Evolutionary conservation across 2,113 vertebrate genomes (phyloP).

Genomic region (Scalopus aquaticus): DNA sequence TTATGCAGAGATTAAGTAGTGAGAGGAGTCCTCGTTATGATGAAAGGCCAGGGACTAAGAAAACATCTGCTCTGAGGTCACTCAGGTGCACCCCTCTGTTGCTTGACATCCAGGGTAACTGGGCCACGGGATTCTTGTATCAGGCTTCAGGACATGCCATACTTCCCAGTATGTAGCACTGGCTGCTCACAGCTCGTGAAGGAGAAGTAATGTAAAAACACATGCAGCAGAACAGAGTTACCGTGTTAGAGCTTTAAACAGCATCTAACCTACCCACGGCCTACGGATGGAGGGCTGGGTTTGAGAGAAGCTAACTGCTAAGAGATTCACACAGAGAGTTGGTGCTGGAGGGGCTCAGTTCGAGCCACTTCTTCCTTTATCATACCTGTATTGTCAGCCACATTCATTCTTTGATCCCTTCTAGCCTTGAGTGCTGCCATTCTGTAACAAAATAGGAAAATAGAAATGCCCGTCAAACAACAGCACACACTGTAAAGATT

Average conservation of each 20-base stretch:
- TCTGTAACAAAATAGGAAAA: background rate
- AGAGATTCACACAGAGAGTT: background rate
- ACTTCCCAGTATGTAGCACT: background rate
- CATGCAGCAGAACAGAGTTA: background rate
- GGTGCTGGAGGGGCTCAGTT: accelerated
- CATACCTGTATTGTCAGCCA: background rate
- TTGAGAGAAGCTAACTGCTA: background rate
- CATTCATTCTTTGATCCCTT: background rate
- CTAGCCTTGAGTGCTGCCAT: background rate
- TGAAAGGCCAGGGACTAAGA: background rate
- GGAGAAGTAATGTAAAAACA: background rate
- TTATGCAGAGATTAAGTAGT: background rate
- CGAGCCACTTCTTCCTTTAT: background rate
- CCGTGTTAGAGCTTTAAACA: background rate
- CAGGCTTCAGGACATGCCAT: background rate
- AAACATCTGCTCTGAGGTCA: background rate
- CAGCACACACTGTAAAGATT: background rate
- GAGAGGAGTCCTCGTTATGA: background rate
- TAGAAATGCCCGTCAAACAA: background rate
- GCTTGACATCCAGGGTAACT: background rate
- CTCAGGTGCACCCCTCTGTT: background rate
- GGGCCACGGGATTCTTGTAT: background rate
- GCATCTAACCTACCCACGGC: background rate
- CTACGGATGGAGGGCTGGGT: background rate
- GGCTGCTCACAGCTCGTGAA: slow-evolving; percentile 29